Conservation (phyloP, 2,113 vertebrate species). For the Uria aalge region DNA sequence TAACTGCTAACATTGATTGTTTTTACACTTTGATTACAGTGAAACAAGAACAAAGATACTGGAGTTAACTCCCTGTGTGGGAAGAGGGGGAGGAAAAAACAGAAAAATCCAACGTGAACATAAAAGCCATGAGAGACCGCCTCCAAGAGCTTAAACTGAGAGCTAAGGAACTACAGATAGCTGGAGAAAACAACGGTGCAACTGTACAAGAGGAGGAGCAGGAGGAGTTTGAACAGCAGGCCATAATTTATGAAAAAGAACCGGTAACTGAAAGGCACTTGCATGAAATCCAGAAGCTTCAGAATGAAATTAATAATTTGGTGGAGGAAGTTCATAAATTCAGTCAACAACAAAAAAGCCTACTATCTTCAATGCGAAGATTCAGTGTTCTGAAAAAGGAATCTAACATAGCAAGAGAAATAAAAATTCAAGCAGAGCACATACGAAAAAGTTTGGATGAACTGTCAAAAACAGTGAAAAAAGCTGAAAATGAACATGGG, state of each 20-base stretch:
- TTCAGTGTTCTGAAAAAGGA: conserved; percentile 95
- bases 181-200: conserved; percentile 9
- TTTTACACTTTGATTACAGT: conserved; percentile 27
- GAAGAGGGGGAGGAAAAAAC: conserved; percentile 3
- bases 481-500: conserved; percentile 77
- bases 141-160: conserved; percentile 85
- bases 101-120: neutral
- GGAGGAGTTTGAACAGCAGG: conserved; percentile 76
- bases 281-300: conserved; percentile 83
- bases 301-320: conserved; percentile 81
- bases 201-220: conserved; percentile 58
- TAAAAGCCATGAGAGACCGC: conserved; percentile 84
- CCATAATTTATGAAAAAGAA: conserved; percentile 89
- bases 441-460: conserved; percentile 79
- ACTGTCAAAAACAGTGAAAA: conserved; percentile 79
- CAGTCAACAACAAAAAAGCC: conserved; percentile 85
- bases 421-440: conserved; percentile 87
- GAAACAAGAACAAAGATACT: neutral
- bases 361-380: conserved; percentile 88
- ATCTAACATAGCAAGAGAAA: conserved; percentile 82
- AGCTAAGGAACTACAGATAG: conserved; percentile 75
- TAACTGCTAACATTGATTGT: neutral
- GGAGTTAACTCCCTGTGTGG: neutral
- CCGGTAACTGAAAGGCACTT: conserved; percentile 86
- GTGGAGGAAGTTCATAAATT: conserved; percentile 83